phyloP scores from a whole-genome alignment of 1,140 invertebrate species.

The Cydia amplana region DNA sequence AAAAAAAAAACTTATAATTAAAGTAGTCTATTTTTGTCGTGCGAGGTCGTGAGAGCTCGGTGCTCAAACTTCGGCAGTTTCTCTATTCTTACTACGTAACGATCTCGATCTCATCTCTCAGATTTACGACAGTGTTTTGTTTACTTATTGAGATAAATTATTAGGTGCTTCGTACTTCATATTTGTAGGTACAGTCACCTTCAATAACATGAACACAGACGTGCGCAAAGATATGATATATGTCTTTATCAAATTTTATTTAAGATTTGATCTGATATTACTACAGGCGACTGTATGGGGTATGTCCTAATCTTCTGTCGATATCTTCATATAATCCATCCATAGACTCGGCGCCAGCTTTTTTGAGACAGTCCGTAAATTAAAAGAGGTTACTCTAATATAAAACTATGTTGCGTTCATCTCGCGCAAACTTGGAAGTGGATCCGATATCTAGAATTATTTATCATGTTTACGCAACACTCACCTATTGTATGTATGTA shows the following conservation, averaged over 20 bases:
- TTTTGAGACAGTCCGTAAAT: not conserved
- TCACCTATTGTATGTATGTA: conserved; percentile 1
- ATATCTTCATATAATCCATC: not conserved
- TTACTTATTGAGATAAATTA: not conserved
- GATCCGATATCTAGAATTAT: not conserved
- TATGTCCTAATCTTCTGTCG: too few relatives aligned
- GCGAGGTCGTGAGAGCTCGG: not conserved
- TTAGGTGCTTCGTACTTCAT: not conserved
- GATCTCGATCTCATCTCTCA: not conserved
- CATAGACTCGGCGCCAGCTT: not conserved
- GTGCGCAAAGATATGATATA: too few relatives aligned
- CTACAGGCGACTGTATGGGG: too few relatives aligned
- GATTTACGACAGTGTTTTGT: not conserved
- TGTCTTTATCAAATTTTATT: too few relatives aligned
- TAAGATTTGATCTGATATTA: too few relatives aligned
- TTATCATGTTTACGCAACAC: conserved; percentile 3
- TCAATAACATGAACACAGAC: too few relatives aligned
- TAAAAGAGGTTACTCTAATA: not conserved
- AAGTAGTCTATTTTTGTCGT: not conserved
- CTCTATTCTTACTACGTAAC: not conserved
- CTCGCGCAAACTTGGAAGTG: conserved; percentile 9
- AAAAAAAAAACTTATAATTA: not conserved
- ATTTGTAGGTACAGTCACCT: not conserved
- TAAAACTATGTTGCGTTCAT: not conserved
- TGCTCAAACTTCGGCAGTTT: not conserved